These are phyloP conservation scores for Pardalotus punctatus DNA, from an alignment of 2,113 vertebrate species.

Conservation along the genomic window DNA sequence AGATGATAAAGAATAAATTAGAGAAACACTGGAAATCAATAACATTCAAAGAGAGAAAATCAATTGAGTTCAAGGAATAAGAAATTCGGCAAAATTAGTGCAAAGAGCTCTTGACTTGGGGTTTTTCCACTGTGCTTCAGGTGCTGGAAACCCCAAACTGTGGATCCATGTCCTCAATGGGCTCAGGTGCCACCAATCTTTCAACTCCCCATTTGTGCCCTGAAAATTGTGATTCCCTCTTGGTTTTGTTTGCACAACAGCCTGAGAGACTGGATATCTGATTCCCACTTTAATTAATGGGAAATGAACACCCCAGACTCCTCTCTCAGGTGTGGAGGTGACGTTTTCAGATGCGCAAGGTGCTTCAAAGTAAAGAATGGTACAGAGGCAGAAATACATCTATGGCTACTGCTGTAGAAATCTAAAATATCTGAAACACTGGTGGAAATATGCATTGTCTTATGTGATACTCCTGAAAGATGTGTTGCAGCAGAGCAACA, in stretches of 20 bases:
- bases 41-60: background rate
- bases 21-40: background rate
- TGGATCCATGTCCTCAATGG: accelerated
- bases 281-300: background rate
- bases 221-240: background rate
- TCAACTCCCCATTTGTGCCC: background rate
- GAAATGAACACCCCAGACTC: background rate
- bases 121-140: background rate
- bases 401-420: background rate
- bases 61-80: background rate
- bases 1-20: background rate
- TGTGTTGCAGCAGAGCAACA: background rate
- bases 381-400: accelerated
- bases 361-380: background rate
- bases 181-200: background rate
- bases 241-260: background rate
- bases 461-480: background rate
- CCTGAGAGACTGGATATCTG: background rate
- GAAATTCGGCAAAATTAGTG: background rate
- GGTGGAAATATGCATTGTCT: accelerated
- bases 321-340: background rate
- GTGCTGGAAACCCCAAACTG: background rate
- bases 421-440: background rate
- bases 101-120: background rate
- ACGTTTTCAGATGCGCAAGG: background rate